Base-by-base conservation (phyloP, 2,113 vertebrate genomes). In the Pontoporia blainvillei region DNA sequence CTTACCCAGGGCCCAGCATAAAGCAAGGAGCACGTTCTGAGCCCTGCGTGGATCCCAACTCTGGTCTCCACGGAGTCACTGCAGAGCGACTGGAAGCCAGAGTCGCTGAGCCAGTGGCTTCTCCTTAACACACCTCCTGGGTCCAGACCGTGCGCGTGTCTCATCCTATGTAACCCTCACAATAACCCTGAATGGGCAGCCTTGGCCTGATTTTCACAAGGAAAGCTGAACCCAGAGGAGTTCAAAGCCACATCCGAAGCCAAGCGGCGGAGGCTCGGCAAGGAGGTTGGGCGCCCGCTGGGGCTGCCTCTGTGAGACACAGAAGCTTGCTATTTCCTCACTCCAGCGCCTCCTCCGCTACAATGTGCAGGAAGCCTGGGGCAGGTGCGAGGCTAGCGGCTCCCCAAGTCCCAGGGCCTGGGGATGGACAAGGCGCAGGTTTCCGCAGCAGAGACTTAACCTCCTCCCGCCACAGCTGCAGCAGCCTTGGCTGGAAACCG, bases 371-470 rank as follows among this genome's bases (percentile, higher is more conserved):
- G 29, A 73, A 71, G 66, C 49, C 52, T 31, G 10, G 8, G 64
- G 36, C 49, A 12, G 5, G 57, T 27, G 20, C 20, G 8, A 44
- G 61, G 20, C 23, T 2, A 3, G 46, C 6, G 11, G 39, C 27
- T 11, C 20, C 86, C 31, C 36, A 44, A 11, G 18, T 31, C 39
- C 52, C 31, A 54, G 78, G 14, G 20, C 23, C 27, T 9, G 41
- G 67, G 29, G 10, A 34, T 2, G 46, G n/a, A 39, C 8, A 3
- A 4, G 29, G 18, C 46, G 12, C 1, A 31, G 27, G 12, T 23
- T 23, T 44, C 59, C 9, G n/a, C 2, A 12, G 44, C n/a, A 93
- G 39, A 81, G 7, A 75, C 96, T 97, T 31, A 97, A 97, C 96
- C 95, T 95, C 95, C 96, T 25, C 78, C 94, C 2, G 29, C 3